These are phyloP conservation scores for Hirundichthys speculiger DNA, from an alignment of 2,113 vertebrate genomes.

Conservation along the genomic window DNA sequence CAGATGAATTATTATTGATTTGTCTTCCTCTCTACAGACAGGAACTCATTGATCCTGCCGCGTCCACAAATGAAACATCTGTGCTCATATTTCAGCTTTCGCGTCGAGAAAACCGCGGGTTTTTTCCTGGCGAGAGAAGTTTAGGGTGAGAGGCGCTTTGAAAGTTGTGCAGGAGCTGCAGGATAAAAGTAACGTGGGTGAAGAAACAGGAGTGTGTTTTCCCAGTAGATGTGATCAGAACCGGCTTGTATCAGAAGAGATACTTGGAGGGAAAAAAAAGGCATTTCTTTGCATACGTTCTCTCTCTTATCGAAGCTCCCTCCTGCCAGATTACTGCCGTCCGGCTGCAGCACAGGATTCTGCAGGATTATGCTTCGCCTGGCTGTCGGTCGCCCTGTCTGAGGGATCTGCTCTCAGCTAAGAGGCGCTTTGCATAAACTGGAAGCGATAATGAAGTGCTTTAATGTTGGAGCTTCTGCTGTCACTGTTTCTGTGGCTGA, in stretches of 20 bases:
- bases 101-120: too few relatives aligned
- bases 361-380: conserved; percentile 41
- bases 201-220: background rate
- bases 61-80: too few relatives aligned
- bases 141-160: too few relatives aligned
- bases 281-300: conserved; percentile 13
- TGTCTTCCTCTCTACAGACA: too few relatives aligned
- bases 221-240: background rate
- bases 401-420: conserved; percentile 25
- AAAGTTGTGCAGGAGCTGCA: too few relatives aligned
- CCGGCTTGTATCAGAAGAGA: background rate
- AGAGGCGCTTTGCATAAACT: conserved; percentile 60
- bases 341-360: conserved; percentile 26
- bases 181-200: background rate
- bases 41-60: too few relatives aligned
- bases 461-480: conserved; percentile 4
- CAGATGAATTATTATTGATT: too few relatives aligned
- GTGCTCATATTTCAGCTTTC: too few relatives aligned
- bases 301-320: conserved; percentile 9
- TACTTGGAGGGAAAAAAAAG: background rate
- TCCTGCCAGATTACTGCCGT: conserved; percentile 31
- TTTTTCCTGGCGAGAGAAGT: too few relatives aligned
- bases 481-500: conserved; percentile 6
- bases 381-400: conserved; percentile 18
- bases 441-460: conserved; percentile 22